Conservation (phyloP, 2,797 vertebrate genomes). For the Clarias platycephalus region DNA sequence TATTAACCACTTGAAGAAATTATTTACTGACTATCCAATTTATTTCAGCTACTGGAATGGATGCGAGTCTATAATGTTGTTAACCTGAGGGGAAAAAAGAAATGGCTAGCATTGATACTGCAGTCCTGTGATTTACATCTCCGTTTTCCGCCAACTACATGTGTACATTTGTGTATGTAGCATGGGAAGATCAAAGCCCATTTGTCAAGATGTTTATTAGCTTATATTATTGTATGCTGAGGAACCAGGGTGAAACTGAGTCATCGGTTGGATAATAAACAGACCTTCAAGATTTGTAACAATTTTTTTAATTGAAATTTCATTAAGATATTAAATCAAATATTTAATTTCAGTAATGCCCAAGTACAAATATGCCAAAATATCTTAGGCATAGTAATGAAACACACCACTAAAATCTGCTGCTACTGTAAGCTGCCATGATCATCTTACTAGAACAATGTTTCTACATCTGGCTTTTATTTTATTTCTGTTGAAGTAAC, state of each 20-base stretch:
- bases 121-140: neutral
- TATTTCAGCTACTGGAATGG: neutral
- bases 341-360: neutral
- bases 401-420: no score
- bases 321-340: neutral
- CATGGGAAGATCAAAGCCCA: neutral
- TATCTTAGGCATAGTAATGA: neutral
- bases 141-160: no score
- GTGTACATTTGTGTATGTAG: neutral
- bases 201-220: neutral
- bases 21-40: neutral
- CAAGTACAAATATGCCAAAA: neutral
- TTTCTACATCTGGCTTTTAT: constrained; percentile 1
- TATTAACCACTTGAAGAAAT: constrained; percentile 1
- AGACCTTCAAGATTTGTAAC: neutral
- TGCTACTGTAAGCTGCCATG: neutral
- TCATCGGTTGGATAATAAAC: neutral
- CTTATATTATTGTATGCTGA: neutral
- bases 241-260: neutral
- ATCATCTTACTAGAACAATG: neutral
- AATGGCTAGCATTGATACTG: neutral
- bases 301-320: neutral
- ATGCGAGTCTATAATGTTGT: neutral
- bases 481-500: neutral
- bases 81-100: neutral